Conservation (phyloP, 2,113 vertebrate species). For the Numenius arquata region DNA sequence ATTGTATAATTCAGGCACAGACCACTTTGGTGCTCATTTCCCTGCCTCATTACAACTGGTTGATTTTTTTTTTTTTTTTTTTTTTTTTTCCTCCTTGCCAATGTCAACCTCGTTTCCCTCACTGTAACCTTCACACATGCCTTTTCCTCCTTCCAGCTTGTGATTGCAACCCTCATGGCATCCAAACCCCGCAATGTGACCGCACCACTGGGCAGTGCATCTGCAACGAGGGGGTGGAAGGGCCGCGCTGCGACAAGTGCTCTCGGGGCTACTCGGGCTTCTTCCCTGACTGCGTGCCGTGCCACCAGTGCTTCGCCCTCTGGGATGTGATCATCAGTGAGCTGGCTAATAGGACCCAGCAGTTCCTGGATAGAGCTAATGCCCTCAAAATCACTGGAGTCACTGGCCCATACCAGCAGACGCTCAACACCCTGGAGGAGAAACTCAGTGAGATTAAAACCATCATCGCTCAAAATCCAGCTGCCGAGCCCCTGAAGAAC, state of each 20-base stretch:
- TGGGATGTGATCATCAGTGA: constrained; percentile 87
- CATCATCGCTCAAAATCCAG: constrained; percentile 86
- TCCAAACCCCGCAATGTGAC: constrained; percentile 85
- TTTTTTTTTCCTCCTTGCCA: not conserved
- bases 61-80: not conserved
- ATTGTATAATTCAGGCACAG: not conserved
- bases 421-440: constrained; percentile 79
- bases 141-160: constrained; percentile 78
- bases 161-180: constrained; percentile 88
- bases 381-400: constrained; percentile 86
- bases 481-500: constrained; percentile 86
- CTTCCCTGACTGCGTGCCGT: constrained; percentile 88
- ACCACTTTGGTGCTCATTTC: not conserved
- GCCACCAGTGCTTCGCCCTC: constrained; percentile 92
- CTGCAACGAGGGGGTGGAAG: constrained; percentile 87
- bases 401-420: constrained; percentile 86
- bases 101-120: not conserved
- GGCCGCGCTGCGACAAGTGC: constrained; percentile 83
- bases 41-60: not conserved
- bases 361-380: constrained; percentile 87
- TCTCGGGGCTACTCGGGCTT: constrained; percentile 88
- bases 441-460: constrained; percentile 80
- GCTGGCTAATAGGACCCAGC: constrained; percentile 88
- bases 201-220: constrained; percentile 84
- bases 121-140: not conserved